Conservation (phyloP, 2,113 vertebrate genomes). For the Eonycteris spelaea region DNA sequence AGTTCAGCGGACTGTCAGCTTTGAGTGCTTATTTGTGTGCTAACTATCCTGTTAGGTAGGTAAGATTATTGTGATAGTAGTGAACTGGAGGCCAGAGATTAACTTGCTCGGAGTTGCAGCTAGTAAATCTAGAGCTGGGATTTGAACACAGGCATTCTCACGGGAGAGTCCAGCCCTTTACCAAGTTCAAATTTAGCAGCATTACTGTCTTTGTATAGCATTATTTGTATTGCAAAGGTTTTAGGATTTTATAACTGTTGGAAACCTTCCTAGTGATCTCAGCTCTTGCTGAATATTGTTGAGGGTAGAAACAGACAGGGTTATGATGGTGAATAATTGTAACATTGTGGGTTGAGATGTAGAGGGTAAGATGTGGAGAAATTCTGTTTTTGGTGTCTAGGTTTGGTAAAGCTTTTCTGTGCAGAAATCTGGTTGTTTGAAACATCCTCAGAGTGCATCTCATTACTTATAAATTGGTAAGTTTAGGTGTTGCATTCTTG, state of each 20-base stretch:
- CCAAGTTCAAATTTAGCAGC: background rate
- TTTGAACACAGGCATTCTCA: background rate
- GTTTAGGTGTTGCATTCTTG: background rate
- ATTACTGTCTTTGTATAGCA: background rate
- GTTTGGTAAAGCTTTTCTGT: background rate
- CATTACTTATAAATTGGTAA: conserved; percentile 2
- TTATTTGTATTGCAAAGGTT: background rate
- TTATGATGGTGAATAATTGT: background rate
- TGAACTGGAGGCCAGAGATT: background rate
- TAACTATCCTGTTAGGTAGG: background rate
- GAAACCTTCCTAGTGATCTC: background rate
- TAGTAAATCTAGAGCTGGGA: background rate
- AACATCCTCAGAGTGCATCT: background rate
- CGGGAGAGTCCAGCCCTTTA: background rate
- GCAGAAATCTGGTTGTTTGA: conserved; percentile 5
- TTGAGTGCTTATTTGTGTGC: background rate
- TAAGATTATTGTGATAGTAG: background rate
- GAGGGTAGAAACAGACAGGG: background rate
- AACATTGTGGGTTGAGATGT: background rate
- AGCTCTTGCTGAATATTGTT: background rate
- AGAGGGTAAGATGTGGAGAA: background rate
- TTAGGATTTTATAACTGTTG: conserved; percentile 11
- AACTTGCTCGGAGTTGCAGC: background rate
- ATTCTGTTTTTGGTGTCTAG: background rate
- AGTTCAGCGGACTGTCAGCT: background rate